Percentiles rank a stretch among this genome's conserved stretches.
phyloP scores from a whole-genome alignment of 2,888 invertebrate genomes.

The Celastrina argiolus region DNA sequence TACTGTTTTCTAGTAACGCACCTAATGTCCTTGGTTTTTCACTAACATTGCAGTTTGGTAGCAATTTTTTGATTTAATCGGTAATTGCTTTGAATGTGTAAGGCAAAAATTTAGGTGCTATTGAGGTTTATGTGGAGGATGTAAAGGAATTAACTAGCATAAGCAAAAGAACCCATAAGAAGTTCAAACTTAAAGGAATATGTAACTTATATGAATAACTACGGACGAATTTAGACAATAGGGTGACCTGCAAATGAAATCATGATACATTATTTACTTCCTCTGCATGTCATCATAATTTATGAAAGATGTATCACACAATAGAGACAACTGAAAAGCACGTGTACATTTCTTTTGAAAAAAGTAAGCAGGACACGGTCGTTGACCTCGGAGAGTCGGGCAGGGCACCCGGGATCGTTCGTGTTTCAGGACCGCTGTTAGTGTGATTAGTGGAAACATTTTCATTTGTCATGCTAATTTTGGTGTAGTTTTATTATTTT shows the following conservation, averaged over 20 bases:
- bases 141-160: no score
- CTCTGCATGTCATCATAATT: neutral
- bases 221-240: no score
- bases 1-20: neutral
- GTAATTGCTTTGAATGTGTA: no score
- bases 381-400: conserved; percentile 10
- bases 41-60: neutral
- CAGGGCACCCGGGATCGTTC: conserved; percentile 14
- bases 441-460: neutral
- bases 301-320: neutral
- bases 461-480: conserved; percentile 4
- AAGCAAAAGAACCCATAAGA: no score
- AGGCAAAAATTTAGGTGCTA: no score
- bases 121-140: no score
- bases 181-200: no score
- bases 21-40: neutral
- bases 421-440: conserved; percentile 16
- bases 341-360: conserved; percentile 10
- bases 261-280: neutral
- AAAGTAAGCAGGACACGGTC: conserved; percentile 17
- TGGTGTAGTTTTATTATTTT: no score
- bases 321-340: neutral
- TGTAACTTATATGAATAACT: no score
- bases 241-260: neutral
- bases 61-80: no score